Base-by-base conservation (phyloP, 1,140 invertebrate species). In the Caerostris extrusa region DNA sequence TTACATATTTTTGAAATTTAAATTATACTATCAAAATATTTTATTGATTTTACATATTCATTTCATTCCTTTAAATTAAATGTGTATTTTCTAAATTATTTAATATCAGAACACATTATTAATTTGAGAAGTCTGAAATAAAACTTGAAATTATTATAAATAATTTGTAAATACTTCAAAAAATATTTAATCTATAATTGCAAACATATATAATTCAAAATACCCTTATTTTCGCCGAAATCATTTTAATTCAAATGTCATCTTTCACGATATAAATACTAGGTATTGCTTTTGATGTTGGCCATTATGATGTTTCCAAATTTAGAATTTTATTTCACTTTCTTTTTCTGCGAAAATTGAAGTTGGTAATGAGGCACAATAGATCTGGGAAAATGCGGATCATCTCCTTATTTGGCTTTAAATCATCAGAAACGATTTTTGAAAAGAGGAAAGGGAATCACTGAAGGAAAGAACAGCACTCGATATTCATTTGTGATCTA, bases 401-500 rank as follows among this genome's bases (percentile, higher is more conserved):
- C 71, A 77, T 77, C 53, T 34, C 71, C 71, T 77, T 77, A 77
- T 77, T 77, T 77, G 71, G 71, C 71, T 77, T 77, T 34, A 34
- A 77, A 77, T 34, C 53, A 53, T 77, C 71, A 77, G 71, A 77
- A 77, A 77, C 71, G 71, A 77, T 77, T 77, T 77, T 34, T 12
- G 71, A 34, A 34, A 34, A 34, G 34, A 77, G 71, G 34, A 8
- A 50, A 14, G 5, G 12, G 53, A 12, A 50, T 14, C 71, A 34
- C 34, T 53, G 34, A 53, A 53, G 61, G 61, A n/a, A 5, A 17
- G 61, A 67, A n/a, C 17, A 34, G 71, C 71, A 77, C 34, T 77
- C 71, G 71, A 77, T 77, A 77, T 77, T 77, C 71, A 77, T 77
- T 77, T 77, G 71, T 50, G 71, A 77, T 77, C 34, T 77, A 50